Conservation (phyloP, 2,888 invertebrate genomes). For the Cremastinae sp. region DNA sequence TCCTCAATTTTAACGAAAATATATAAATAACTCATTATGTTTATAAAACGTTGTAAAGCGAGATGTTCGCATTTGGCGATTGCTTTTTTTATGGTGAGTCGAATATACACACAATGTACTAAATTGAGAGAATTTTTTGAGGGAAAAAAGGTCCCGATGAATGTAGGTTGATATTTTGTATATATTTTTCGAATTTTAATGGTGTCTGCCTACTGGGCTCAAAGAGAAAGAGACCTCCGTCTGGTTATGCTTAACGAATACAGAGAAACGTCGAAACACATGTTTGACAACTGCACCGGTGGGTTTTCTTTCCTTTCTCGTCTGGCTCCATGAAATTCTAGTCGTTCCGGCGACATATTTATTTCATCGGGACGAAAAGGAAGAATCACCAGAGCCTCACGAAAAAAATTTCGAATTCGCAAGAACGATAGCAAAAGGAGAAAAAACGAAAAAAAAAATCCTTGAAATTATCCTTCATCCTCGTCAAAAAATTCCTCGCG, state of each 20-base stretch:
- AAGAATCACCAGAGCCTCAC: not conserved
- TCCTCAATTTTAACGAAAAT: too few relatives aligned
- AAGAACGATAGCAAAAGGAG: not conserved
- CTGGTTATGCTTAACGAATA: constrained; percentile 30
- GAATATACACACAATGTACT: too few relatives aligned
- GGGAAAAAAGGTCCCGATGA: too few relatives aligned
- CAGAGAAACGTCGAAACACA: constrained; percentile 36
- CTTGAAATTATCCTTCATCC: too few relatives aligned
- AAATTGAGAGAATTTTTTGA: too few relatives aligned
- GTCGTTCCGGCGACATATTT: not conserved
- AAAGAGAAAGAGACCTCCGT: constrained; percentile 21
- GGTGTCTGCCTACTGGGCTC: not conserved
- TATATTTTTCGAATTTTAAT: constrained; percentile 10
- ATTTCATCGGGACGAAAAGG: not conserved
- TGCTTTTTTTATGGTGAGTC: too few relatives aligned
- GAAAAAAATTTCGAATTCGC: not conserved
- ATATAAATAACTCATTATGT: too few relatives aligned
- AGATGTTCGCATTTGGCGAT: too few relatives aligned
- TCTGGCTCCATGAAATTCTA: not conserved
- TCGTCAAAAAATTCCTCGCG: too few relatives aligned
- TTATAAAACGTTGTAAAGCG: too few relatives aligned
- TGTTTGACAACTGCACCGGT: constrained; percentile 37
- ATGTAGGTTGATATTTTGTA: not conserved
- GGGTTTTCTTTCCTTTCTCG: constrained; percentile 5
- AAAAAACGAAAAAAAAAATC: too few relatives aligned